Conservation (phyloP, 2,797 vertebrate genomes). For the Onychomys torridus region DNA sequence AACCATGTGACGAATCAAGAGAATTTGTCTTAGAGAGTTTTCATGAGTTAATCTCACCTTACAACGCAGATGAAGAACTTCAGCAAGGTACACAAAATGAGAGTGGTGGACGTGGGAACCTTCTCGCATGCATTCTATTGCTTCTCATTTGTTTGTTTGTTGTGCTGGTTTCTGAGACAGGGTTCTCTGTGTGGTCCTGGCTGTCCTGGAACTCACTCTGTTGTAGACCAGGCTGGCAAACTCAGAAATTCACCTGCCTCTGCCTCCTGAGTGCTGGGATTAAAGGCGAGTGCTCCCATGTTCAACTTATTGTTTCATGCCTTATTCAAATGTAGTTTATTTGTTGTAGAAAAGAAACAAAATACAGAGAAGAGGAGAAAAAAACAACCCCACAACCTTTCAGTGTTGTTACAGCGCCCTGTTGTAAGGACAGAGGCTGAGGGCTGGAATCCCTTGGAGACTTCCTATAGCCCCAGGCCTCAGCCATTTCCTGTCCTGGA, state of each 20-base stretch:
- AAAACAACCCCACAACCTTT: background rate
- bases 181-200: background rate
- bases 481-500: background rate
- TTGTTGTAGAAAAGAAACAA: conserved; percentile 34
- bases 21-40: background rate
- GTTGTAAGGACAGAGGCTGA: background rate
- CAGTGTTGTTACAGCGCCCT: background rate
- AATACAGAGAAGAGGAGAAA: background rate
- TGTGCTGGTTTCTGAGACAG: background rate
- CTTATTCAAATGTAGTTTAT: background rate
- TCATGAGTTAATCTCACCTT: background rate
- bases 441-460: background rate
- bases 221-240: background rate
- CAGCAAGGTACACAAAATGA: background rate
- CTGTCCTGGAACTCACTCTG: background rate
- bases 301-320: background rate
- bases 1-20: background rate
- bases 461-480: background rate
- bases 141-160: background rate
- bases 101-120: background rate
- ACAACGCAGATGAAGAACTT: background rate
- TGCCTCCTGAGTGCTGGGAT: background rate
- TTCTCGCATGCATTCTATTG: background rate
- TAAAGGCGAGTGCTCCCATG: fast-evolving
- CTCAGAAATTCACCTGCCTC: background rate